These are phyloP conservation scores for Stigmatopora argus DNA, from an alignment of 2,113 vertebrate species.

Conservation along the genomic window DNA sequence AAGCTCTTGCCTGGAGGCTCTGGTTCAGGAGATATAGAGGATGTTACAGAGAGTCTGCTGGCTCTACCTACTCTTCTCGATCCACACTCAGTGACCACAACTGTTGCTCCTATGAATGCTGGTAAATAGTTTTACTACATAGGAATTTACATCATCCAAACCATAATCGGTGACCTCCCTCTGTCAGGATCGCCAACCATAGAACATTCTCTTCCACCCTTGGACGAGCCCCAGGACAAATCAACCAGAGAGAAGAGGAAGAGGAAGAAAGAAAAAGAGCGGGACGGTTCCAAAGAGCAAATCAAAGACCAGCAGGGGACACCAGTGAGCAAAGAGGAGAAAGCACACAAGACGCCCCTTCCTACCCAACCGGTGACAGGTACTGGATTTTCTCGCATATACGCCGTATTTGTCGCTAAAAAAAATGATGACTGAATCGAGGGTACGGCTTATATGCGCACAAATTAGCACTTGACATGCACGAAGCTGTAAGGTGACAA, in stretches of 20 bases:
- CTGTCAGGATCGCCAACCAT: constrained; percentile 38
- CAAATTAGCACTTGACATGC: no score
- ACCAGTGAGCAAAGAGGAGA: constrained; percentile 46
- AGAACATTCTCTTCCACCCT: constrained; percentile 26
- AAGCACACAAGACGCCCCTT: constrained; percentile 39
- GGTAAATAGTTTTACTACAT: constrained; percentile 24
- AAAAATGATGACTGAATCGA: no score
- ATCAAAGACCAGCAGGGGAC: constrained; percentile 55
- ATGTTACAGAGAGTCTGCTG: constrained; percentile 50
- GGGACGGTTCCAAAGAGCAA: constrained; percentile 45
- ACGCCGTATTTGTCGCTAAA: no score
- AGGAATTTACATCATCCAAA: not conserved
- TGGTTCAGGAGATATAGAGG: constrained; percentile 63
- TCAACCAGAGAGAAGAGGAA: constrained; percentile 61
- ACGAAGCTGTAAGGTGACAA: no score
- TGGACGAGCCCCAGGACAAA: constrained; percentile 38
- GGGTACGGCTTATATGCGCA: no score
- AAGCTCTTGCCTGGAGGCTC: constrained; percentile 56
- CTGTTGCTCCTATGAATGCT: constrained; percentile 21
- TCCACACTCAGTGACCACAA: constrained; percentile 43
- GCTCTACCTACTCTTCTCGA: constrained; percentile 59
- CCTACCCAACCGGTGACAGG: constrained; percentile 56
- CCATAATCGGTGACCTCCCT: not conserved
- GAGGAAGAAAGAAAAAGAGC: constrained; percentile 66
- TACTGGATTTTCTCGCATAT: constrained; percentile 3